phyloP scores from a whole-genome alignment of 2,797 vertebrate genomes.

The Sphenodon punctatus region DNA sequence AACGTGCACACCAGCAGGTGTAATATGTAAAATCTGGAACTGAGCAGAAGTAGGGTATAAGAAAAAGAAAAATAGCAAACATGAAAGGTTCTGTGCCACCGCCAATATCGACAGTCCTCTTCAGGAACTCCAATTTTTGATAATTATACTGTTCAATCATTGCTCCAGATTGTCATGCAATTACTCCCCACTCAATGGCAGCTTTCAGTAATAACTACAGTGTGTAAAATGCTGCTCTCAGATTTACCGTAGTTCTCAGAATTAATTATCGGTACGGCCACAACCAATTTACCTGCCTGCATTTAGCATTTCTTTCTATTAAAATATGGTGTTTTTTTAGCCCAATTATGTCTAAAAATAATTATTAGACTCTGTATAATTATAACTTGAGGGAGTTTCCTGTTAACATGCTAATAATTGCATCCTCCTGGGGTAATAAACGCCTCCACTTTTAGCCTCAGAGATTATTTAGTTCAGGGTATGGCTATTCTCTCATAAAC shows the following conservation, averaged over 20 bases:
- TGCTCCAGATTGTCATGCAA: neutral
- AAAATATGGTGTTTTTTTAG: conserved; percentile 16
- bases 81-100: fast-evolving
- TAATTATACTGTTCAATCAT: neutral
- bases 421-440: neutral
- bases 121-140: neutral
- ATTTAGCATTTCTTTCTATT: neutral
- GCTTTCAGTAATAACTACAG: neutral
- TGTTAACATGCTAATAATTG: neutral
- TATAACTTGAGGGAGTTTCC: neutral
- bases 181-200: neutral
- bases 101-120: neutral
- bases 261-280: neutral
- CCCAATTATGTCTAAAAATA: neutral
- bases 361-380: neutral
- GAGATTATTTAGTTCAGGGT: fast-evolving
- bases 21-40: fast-evolving
- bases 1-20: neutral
- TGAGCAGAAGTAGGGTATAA: neutral
- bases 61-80: neutral
- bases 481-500: neutral
- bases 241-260: neutral
- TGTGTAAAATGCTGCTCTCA: neutral
- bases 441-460: neutral
- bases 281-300: neutral